Evolutionary conservation across 2,113 vertebrate genomes (phyloP).

Genomic region (Pardalotus punctatus): DNA sequence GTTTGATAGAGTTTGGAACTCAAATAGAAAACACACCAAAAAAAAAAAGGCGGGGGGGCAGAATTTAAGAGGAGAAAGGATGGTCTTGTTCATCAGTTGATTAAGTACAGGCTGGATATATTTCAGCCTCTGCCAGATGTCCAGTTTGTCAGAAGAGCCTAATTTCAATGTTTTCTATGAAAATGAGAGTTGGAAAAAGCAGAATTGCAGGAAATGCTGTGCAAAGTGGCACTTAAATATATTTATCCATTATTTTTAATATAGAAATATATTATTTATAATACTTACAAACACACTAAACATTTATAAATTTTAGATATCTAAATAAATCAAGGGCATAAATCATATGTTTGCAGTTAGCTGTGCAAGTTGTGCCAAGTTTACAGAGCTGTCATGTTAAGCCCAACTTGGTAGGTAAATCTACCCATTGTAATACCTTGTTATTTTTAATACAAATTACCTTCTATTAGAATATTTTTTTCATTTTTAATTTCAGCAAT

Average conservation of each 20-base stretch:
- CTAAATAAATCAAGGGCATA: not conserved
- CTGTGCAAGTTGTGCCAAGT: not conserved
- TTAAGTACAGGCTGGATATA: not conserved
- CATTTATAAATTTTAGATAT: not conserved
- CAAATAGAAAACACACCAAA: not conserved
- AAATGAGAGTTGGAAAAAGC: not conserved
- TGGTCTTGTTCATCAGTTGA: not conserved
- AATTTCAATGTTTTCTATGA: not conserved
- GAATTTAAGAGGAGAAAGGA: not conserved
- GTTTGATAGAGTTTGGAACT: not conserved
- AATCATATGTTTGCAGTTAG: not conserved
- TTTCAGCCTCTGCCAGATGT: not conserved
- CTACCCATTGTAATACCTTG: not conserved
- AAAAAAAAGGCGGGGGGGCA: fast-evolving
- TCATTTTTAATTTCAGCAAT: not conserved
- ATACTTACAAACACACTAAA: not conserved
- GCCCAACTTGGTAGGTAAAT: not conserved
- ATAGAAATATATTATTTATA: not conserved
- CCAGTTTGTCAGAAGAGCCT: not conserved
- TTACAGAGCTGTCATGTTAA: not conserved
- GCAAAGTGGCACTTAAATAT: not conserved
- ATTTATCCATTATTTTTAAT: not conserved
- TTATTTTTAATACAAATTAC: not conserved
- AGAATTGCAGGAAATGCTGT: not conserved
- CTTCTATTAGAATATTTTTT: not conserved